Evolutionary conservation across 2,888 invertebrate genomes (phyloP).

Genomic region (Acrobasis consociella): DNA sequence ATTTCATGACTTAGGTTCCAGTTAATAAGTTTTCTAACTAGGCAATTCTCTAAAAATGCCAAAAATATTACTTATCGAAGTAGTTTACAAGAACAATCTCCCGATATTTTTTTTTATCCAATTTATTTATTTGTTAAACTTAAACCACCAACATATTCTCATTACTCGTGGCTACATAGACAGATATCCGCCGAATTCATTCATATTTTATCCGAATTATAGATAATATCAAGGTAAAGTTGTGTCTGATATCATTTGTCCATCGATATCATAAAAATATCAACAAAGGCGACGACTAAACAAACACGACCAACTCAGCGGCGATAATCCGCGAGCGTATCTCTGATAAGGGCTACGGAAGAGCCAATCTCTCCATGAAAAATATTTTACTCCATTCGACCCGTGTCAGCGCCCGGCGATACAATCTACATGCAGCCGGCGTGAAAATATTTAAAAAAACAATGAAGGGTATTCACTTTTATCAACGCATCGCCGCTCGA

Average conservation of each 20-base stretch:
- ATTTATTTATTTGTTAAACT: too few species aligned
- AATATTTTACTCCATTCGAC: slow-evolving; percentile 54
- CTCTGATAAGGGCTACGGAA: slow-evolving; percentile 53
- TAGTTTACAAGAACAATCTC: too few species aligned
- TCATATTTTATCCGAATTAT: background rate
- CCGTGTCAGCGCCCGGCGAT: slow-evolving; percentile 47
- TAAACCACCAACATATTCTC: background rate
- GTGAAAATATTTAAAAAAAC: slow-evolving; percentile 73
- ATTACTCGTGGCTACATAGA: background rate
- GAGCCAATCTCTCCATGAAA: slow-evolving; percentile 59
- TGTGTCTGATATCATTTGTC: slow-evolving; percentile 5
- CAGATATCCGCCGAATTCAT: background rate
- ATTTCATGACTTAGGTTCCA: too few species aligned
- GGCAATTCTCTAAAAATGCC: too few species aligned
- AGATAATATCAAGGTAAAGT: background rate
- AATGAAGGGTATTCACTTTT: slow-evolving; percentile 75
- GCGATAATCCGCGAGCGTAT: slow-evolving; percentile 39
- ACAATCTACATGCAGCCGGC: slow-evolving; percentile 62
- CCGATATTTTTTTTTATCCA: too few species aligned
- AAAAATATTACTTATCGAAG: too few species aligned
- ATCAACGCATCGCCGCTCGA: slow-evolving; percentile 74
- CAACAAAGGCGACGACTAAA: slow-evolving; percentile 28
- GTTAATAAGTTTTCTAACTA: too few species aligned
- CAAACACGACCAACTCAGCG: slow-evolving; percentile 43
- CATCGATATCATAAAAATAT: slow-evolving; percentile 21